Conservation (phyloP, 2,113 vertebrate species). For the Cyphomyrus discorhynchus region DNA sequence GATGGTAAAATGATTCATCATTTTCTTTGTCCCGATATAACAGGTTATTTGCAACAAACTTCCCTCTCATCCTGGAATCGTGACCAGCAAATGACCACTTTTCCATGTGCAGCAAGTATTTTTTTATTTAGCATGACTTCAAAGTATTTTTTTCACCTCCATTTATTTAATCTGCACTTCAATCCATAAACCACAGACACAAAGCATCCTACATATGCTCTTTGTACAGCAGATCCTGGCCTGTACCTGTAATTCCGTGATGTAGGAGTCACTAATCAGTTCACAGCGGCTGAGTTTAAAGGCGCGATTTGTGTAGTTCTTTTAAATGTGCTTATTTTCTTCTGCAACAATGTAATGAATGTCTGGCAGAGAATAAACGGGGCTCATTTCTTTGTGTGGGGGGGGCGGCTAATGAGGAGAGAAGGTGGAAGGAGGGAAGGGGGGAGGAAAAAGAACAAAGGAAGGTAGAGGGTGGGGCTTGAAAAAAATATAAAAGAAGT, state of each 20-base stretch:
- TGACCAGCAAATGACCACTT: not conserved
- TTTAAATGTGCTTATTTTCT: not conserved
- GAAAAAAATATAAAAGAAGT: conserved; percentile 8
- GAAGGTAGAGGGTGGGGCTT: conserved; percentile 18
- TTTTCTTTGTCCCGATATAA: not conserved
- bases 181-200: not conserved
- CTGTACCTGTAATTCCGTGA: not conserved
- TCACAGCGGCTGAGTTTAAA: not conserved
- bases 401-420: not conserved
- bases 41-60: not conserved
- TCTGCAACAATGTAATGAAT: not conserved
- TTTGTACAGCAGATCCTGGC: not conserved
- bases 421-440: not conserved
- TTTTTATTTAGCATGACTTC: not conserved
- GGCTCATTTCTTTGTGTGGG: not conserved
- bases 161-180: not conserved
- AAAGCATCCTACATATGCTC: not conserved
- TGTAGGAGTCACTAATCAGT: not conserved
- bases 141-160: not conserved
- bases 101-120: not conserved
- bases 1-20: not conserved
- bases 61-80: not conserved
- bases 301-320: not conserved
- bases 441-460: not conserved
- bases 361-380: not conserved